Evolutionary conservation across 2,113 vertebrate genomes (phyloP).

Genomic region (Oreochromis tanganicae): DNA sequence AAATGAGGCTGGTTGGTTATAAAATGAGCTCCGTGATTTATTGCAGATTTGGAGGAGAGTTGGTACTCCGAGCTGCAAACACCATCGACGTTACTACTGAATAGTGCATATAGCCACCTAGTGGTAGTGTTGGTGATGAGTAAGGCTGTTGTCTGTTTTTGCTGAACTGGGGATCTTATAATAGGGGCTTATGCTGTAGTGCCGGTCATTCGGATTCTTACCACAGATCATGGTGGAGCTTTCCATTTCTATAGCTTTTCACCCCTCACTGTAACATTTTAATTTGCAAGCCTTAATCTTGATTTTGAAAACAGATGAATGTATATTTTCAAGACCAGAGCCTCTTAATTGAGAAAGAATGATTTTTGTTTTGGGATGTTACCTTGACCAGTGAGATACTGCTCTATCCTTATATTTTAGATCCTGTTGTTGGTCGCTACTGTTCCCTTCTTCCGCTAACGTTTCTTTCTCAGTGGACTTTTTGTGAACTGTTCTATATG

Average conservation of each 20-base stretch:
- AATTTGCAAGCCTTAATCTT: background rate
- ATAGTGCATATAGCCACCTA: conserved; percentile 27
- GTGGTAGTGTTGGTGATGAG: conserved; percentile 33
- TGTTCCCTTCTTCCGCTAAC: background rate
- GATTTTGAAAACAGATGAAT: background rate
- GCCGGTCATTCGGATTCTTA: conserved; percentile 29
- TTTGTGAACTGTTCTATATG: background rate
- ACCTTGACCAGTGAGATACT: background rate
- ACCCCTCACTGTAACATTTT: background rate
- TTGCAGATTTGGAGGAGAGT: background rate
- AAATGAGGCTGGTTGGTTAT: background rate
- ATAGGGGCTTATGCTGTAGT: background rate
- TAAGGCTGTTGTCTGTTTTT: background rate
- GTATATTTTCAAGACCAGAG: background rate
- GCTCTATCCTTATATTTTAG: background rate
- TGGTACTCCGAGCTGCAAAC: background rate
- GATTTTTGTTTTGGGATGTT: background rate
- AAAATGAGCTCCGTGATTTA: background rate
- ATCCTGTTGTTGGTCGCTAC: background rate
- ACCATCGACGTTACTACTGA: background rate
- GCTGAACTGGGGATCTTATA: conserved; percentile 2
- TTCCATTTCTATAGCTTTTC: background rate
- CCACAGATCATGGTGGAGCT: conserved; percentile 3
- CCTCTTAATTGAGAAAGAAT: background rate
- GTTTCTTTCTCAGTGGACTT: background rate